Conservation (phyloP, 2,797 vertebrate genomes). For the Botia almorhae region DNA sequence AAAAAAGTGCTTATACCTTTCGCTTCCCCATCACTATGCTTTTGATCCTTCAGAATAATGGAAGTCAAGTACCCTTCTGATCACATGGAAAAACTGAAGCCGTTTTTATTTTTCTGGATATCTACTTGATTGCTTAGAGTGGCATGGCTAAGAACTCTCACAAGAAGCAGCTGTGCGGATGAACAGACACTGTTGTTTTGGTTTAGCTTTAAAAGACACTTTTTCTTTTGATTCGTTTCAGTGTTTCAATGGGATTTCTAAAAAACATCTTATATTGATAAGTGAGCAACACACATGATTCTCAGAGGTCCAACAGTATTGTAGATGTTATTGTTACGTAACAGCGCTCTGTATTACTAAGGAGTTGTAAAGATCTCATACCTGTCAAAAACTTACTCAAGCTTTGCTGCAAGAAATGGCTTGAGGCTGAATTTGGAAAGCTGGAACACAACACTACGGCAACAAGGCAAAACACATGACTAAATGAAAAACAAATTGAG, state of each 20-base stretch:
- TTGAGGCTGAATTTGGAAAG: conserved; percentile 41
- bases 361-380: not conserved
- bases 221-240: conserved; percentile 10
- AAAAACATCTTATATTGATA: not conserved
- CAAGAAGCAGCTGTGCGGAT: conserved; percentile 24
- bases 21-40: conserved; percentile 21
- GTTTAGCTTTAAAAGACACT: conserved; percentile 50
- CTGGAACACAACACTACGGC: conserved; percentile 71
- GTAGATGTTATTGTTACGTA: not conserved
- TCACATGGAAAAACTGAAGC: conserved; percentile 4
- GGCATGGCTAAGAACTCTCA: conserved; percentile 9
- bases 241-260: conserved; percentile 20
- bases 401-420: conserved; percentile 4
- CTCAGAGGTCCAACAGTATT: not conserved
- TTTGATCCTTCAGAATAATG: conserved; percentile 29
- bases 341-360: not conserved
- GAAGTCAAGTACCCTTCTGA: conserved; percentile 30
- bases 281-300: not conserved
- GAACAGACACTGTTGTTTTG: conserved; percentile 43
- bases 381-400: not conserved
- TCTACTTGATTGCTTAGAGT: conserved; percentile 42
- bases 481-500: conserved; percentile 69
- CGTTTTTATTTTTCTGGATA: conserved; percentile 6
- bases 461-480: conserved; percentile 60
- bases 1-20: conserved; percentile 33